phyloP scores from a whole-genome alignment of 2,113 vertebrate genomes.

The Chloebia gouldiae region DNA sequence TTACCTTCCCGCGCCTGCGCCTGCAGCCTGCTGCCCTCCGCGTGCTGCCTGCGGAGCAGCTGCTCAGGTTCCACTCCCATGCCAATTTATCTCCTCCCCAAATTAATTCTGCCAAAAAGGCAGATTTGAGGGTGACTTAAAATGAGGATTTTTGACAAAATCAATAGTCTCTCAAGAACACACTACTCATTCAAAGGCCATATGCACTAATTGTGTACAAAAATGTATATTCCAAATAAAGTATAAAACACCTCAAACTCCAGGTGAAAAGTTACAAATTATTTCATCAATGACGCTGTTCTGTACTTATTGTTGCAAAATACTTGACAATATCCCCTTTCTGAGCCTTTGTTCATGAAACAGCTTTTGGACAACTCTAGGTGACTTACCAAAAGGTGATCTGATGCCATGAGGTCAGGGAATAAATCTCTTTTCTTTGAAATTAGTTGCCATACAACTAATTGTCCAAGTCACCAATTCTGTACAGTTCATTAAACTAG shows the following conservation, averaged over 20 bases:
- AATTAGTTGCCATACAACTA: not conserved
- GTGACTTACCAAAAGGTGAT: not conserved
- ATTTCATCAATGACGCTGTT: not conserved
- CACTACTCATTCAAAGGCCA: not conserved
- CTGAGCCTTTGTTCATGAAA: not conserved
- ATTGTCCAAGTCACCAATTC: not conserved
- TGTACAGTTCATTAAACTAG: not conserved
- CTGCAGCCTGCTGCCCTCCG: not conserved
- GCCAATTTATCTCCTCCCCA: not conserved
- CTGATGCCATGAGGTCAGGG: not conserved
- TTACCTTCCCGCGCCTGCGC: too few relatives aligned
- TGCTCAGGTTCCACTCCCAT: not conserved
- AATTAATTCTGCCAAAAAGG: not conserved
- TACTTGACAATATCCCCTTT: not conserved
- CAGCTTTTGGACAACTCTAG: not conserved
- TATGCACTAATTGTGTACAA: not conserved
- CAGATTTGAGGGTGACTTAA: not conserved
- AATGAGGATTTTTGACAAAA: not conserved
- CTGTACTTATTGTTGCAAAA: not conserved
- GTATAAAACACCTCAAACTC: not conserved
- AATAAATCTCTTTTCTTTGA: not conserved
- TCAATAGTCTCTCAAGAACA: not conserved
- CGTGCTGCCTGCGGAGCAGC: fast-evolving
- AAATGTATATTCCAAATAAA: not conserved
- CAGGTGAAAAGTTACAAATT: not conserved